Base-by-base conservation (phyloP, 2,888 invertebrate genomes). In the Strigamia crassipes region DNA sequence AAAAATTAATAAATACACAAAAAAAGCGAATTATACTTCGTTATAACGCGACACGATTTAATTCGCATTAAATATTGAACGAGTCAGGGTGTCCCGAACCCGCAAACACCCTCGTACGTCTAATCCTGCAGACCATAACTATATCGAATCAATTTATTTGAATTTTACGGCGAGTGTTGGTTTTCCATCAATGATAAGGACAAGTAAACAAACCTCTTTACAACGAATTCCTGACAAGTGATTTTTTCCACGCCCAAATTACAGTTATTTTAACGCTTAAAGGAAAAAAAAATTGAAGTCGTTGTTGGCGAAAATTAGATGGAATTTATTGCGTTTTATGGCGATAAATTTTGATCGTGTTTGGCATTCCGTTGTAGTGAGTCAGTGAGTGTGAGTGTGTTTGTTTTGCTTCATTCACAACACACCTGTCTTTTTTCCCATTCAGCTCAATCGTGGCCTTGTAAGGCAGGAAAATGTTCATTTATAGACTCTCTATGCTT, bases 381-480 rank as follows among this genome's bases (percentile, higher is more conserved):
- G 66, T 66, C 66, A 66, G 23, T 61, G 61, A 21, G 21, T 21
- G 18, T 56, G n/a, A n/a, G 1, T 9, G 9, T 27, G 8, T 27
- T 66, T 27, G 21, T 66, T 66, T 66, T 66, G 10, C 27, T n/a
- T 27, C 66, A 66, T 66, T 66, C 66, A 66, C 23, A 13, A 23
- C 66, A 66, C 66, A 66, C 66, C 66, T 66, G 66, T 27, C 66
- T 66, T 66, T 66, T 66, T 66, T 27, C 66, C 66, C 66, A 66
- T 66, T 66, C 66, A 66, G 66, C 66, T 66, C 31, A 12, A 66
- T 66, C 27, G 66, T 27, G 66, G 23, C 66, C 66, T 66, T 66
- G 66, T 66, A 27, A 66, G 66, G 66, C 66, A 66, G 66, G 66
- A 66, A 66, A 66, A 66, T 5, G 10, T 66, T 66, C 66, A 15